Conservation (phyloP, 2,888 invertebrate genomes). For the Plagodis pulveraria region DNA sequence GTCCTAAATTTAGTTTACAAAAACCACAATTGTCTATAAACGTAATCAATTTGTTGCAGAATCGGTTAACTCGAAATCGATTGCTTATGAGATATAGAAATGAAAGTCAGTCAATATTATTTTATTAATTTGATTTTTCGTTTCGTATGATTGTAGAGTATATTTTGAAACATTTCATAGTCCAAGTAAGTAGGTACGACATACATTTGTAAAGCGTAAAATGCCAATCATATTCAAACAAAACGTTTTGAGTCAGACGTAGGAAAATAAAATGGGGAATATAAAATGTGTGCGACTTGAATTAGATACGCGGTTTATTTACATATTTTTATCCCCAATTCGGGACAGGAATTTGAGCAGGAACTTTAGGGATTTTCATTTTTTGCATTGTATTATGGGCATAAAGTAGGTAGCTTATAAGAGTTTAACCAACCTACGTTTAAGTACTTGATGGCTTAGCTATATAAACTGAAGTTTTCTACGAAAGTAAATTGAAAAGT, state of each 20-base stretch:
- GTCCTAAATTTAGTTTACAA: slow-evolving; percentile 39
- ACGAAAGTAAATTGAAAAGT: neutral
- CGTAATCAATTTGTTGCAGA: slow-evolving; percentile 46
- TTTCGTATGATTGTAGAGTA: neutral
- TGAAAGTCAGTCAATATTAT: slow-evolving; percentile 27
- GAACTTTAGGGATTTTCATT: slow-evolving; percentile 25
- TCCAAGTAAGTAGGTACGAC: too few species aligned
- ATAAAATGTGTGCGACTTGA: slow-evolving; percentile 25
- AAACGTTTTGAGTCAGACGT: slow-evolving; percentile 14
- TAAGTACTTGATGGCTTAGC: neutral
- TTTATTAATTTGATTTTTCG: slow-evolving; percentile 10
- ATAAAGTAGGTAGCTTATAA: slow-evolving; percentile 6
- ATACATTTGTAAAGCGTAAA: slow-evolving; percentile 4
- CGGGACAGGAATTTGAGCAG: slow-evolving; percentile 19
- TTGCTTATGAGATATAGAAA: slow-evolving; percentile 27
- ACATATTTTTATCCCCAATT: slow-evolving; percentile 27
- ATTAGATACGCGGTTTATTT: slow-evolving; percentile 22
- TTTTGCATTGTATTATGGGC: slow-evolving; percentile 13
- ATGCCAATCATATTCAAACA: slow-evolving; percentile 17
- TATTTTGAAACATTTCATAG: too few species aligned
- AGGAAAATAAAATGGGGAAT: slow-evolving; percentile 25
- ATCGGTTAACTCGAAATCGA: slow-evolving; percentile 39
- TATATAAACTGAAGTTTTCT: neutral
- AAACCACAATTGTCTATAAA: slow-evolving; percentile 50
- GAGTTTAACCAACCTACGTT: neutral